Conservation (phyloP, 2,797 vertebrate genomes). For the Myripristis murdjan region DNA sequence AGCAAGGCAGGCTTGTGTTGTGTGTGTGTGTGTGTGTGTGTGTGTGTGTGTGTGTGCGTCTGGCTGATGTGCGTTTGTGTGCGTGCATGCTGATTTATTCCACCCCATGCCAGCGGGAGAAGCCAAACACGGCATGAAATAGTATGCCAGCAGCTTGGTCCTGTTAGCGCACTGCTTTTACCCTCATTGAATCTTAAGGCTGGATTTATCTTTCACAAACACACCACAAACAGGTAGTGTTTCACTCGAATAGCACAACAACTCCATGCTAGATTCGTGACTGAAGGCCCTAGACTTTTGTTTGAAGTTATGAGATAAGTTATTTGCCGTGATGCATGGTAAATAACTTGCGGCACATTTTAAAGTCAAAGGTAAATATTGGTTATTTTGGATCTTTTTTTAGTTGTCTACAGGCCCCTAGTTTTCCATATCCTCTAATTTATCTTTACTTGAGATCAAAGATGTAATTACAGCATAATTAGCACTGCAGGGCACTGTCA, state of each 20-base stretch:
- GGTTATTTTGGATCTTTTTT: conserved; percentile 10
- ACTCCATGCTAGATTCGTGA: neutral
- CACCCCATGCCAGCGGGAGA: conserved; percentile 31
- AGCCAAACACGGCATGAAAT: conserved; percentile 59
- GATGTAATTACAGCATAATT: conserved; percentile 1
- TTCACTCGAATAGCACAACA: conserved; percentile 2
- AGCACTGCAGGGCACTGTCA: conserved; percentile 6
- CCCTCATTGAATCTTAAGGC: conserved; percentile 51
- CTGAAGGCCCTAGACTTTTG: conserved; percentile 16
- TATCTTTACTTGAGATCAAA: neutral
- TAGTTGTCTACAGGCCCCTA: neutral
- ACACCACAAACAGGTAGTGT: conserved; percentile 33
- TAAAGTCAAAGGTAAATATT: conserved; percentile 29
- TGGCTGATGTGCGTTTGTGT: neutral
- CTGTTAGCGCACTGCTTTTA: conserved; percentile 35
- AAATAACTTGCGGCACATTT: conserved; percentile 19
- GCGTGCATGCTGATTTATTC: conserved; percentile 52
- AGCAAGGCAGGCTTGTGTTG: conserved; percentile 17
- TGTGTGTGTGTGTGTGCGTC: conserved; percentile 11
- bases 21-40: conserved; percentile 20
- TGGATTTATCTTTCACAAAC: conserved; percentile 34
- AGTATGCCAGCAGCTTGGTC: conserved; percentile 28
- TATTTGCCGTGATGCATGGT: conserved; percentile 13
- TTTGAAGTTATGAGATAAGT: conserved; percentile 38
- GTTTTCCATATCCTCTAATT: neutral